These are phyloP conservation scores for Drosophila tropicalis DNA, from an alignment of 1,140 invertebrate genomes.

Conservation along the genomic window DNA sequence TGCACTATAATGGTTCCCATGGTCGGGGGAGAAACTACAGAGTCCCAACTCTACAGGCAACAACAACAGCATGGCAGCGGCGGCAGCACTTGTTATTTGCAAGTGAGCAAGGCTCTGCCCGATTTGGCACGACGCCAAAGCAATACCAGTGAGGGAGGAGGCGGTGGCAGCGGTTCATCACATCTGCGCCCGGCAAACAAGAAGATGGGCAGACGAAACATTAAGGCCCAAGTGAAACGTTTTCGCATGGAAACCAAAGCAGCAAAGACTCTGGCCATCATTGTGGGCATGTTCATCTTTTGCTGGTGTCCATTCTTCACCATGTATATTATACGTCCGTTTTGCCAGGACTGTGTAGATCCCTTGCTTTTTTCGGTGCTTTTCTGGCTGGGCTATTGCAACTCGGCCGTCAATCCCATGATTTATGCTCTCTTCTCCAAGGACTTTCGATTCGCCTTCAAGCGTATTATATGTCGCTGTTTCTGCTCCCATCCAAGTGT, in stretches of 20 bases:
- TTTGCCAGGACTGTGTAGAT: slow-evolving; percentile 87
- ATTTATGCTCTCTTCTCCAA: slow-evolving; percentile 94
- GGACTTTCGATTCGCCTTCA: slow-evolving; percentile 93
- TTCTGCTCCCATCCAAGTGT: slow-evolving; percentile 80
- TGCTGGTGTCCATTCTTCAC: slow-evolving; percentile 96
- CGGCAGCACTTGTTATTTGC: slow-evolving; percentile 85
- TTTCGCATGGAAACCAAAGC: slow-evolving; percentile 92
- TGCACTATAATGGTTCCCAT: slow-evolving; percentile 69
- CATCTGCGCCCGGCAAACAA: slow-evolving; percentile 83
- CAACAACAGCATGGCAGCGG: slow-evolving; percentile 80
- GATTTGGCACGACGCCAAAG: slow-evolving; percentile 76
- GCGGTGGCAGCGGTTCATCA: slow-evolving; percentile 41
- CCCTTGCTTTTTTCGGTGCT: slow-evolving; percentile 90
- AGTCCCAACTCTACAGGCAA: slow-evolving; percentile 75
- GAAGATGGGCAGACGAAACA: slow-evolving; percentile 86
- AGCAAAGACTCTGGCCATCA: slow-evolving; percentile 94
- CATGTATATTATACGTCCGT: slow-evolving; percentile 92
- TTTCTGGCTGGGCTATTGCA: slow-evolving; percentile 96
- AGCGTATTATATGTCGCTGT: slow-evolving; percentile 88
- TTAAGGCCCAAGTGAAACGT: slow-evolving; percentile 85
- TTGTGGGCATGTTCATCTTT: slow-evolving; percentile 95
- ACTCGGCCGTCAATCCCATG: slow-evolving; percentile 94
- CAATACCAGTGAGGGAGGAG: slow-evolving; percentile 83
- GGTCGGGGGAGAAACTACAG: slow-evolving; percentile 63
- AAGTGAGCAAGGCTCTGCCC: slow-evolving; percentile 84